A percentile compares a stretch with the other conserved stretches of the same genome.
Conservation (phyloP, 2,888 invertebrate species). For the Caenorhabditis sp. region DNA sequence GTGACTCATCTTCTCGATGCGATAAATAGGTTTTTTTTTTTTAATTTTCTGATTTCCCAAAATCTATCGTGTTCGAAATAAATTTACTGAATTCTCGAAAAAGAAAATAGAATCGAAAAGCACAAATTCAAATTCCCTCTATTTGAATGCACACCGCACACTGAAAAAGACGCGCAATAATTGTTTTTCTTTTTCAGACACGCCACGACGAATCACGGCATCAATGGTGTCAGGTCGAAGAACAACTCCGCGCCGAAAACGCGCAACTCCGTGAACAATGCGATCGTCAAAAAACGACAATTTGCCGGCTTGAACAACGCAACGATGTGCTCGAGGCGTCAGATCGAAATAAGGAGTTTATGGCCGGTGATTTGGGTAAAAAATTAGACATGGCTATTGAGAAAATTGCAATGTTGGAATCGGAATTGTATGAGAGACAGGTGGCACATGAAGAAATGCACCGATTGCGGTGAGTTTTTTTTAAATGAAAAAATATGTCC, state of each 20-base stretch:
- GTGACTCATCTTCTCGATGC: no score
- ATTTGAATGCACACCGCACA: neutral
- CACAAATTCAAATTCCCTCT: neutral
- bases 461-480: slow-evolving; percentile 26
- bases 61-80: no score
- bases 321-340: slow-evolving; percentile 48
- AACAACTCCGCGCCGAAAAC: slow-evolving; percentile 31
- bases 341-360: slow-evolving; percentile 46
- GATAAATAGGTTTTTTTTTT: no score
- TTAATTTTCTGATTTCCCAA: no score
- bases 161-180: neutral
- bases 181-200: slow-evolving; percentile 12
- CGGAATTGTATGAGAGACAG: slow-evolving; percentile 46
- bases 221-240: slow-evolving; percentile 33
- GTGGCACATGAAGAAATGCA: slow-evolving; percentile 48
- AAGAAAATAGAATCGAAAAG: neutral
- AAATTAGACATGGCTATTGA: slow-evolving; percentile 45
- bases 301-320: slow-evolving; percentile 43
- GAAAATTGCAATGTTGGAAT: slow-evolving; percentile 44
- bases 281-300: slow-evolving; percentile 17
- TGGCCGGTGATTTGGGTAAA: slow-evolving; percentile 32
- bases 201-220: slow-evolving; percentile 31
- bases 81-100: no score
- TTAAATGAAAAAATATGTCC: slow-evolving; percentile 1
- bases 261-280: slow-evolving; percentile 12